Percentiles rank a stretch among this genome's conserved stretches.
phyloP scores from a whole-genome alignment of 1,140 invertebrate species.

The Bombus sibiricus region DNA sequence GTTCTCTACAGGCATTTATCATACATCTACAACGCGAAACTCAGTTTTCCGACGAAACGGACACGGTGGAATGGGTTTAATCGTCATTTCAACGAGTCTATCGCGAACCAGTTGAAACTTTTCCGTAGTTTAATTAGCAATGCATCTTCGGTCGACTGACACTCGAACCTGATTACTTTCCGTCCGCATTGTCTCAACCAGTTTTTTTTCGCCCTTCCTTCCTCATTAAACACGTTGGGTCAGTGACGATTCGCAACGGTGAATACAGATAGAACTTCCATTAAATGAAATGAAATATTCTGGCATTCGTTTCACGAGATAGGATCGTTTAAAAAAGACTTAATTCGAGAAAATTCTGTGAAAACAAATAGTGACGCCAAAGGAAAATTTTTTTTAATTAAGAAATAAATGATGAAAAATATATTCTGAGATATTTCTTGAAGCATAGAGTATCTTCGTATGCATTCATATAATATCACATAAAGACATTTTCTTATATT shows the following conservation, averaged over 20 bases:
- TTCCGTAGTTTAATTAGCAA: conserved; percentile 30
- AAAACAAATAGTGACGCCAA: not conserved
- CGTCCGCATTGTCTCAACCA: not conserved
- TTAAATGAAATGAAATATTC: not conserved
- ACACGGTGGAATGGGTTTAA: not conserved
- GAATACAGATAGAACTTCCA: not conserved
- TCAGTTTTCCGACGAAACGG: not conserved
- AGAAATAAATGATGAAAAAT: not conserved
- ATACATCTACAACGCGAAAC: conserved; percentile 1
- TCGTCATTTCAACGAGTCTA: conserved; percentile 2
- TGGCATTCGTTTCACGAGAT: not conserved
- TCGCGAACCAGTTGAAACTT: not conserved
- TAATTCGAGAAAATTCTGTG: not conserved
- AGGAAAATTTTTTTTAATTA: not conserved
- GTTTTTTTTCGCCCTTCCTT: not conserved
- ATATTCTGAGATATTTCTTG: not conserved
- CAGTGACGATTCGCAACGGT: not conserved
- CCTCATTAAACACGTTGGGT: not conserved
- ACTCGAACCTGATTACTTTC: not conserved
- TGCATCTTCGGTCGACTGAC: not conserved
- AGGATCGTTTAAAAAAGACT: too few species aligned
- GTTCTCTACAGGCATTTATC: conserved; percentile 19
- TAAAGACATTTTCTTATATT: too few species aligned
- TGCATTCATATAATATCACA: too few species aligned
- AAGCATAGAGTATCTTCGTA: too few species aligned